Evolutionary conservation across 2,888 invertebrate genomes (phyloP), one percentile per base, ranked within the genome.

Genomic region (Microctonus aethiopoides): DNA sequence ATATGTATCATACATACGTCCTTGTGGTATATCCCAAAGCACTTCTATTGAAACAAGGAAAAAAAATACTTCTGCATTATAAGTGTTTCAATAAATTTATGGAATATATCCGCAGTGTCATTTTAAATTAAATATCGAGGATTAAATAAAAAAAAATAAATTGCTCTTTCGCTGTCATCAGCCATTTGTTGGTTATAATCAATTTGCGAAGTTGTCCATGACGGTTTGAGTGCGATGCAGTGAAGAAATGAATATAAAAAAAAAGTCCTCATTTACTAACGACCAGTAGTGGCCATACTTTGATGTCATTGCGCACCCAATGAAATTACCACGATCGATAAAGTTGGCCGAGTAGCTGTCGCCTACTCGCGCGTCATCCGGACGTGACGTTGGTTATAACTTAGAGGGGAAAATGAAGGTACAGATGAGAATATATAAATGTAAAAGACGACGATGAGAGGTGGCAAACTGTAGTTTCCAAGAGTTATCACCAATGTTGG

Each of bases 321-420:
- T 71, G 67, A 65, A 72, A 72, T 72, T 69, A 74, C 60, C 61
- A 61, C 67, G 72, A 69, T 74, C 74, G 72, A 74, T 74, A 71
- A 69, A 69, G 68, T 72, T 67, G 65, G 20, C 54, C 34, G 60
- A 57, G 26, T 24, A 16, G 57, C 16, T 46, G 32, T 16, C 60
- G 60, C 56, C 46, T 71, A 39, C 36, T 16, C 46, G 61, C 57
- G 69, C 69, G 69, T 72, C 69, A 65, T 72, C 72, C 69, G 68
- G 64, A 69, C 59, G 62, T 74, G 71, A 74, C 72, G 74, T 69
- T 68, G 64, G 65, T 74, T 36, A 72, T 66, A 68, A 67, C 68
- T 20, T 41, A 46, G 24, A 65, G 22, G 41, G 51, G 63, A 66
- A 54, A 68, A 39, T 39, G 22, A 10, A 60, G 20, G 13, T 39